phyloP scores from a whole-genome alignment of 2,113 vertebrate species.

The Phalacrocorax pelagicus region DNA sequence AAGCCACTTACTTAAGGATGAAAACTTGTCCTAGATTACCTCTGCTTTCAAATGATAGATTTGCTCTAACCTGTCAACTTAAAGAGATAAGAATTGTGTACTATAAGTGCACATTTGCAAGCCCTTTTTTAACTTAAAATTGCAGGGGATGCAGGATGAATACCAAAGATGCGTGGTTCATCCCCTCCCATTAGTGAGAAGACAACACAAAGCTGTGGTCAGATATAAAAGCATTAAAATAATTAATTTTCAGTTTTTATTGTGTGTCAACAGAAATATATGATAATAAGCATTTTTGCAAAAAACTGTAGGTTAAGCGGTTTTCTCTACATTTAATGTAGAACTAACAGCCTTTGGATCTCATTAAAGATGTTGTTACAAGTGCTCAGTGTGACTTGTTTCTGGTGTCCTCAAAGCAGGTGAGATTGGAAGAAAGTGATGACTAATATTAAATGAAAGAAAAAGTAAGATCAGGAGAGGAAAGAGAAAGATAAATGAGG shows the following conservation, averaged over 20 bases:
- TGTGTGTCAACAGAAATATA: conserved; percentile 22
- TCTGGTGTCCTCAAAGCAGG: background rate
- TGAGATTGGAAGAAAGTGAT: background rate
- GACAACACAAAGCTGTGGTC: background rate
- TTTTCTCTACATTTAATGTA: conserved; percentile 12
- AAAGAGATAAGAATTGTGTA: background rate
- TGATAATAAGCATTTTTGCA: conserved; percentile 48
- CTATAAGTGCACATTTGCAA: background rate
- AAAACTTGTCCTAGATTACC: background rate
- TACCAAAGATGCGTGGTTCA: background rate
- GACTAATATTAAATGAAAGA: background rate
- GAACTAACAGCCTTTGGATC: conserved; percentile 31
- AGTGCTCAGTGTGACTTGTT: background rate
- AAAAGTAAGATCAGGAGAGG: background rate
- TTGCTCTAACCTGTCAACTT: background rate
- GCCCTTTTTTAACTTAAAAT: background rate
- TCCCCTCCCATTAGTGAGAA: background rate
- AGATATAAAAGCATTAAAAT: conserved; percentile 39
- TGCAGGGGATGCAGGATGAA: background rate
- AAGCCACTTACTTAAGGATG: background rate
- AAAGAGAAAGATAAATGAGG: background rate
- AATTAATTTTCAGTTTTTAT: conserved; percentile 59
- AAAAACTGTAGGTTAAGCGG: conserved; percentile 30
- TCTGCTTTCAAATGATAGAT: background rate
- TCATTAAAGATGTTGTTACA: background rate